Percentiles rank a stretch among this genome's conserved stretches.
Conservation (phyloP, 1,140 invertebrate genomes). For the Coptotermes formosanus region DNA sequence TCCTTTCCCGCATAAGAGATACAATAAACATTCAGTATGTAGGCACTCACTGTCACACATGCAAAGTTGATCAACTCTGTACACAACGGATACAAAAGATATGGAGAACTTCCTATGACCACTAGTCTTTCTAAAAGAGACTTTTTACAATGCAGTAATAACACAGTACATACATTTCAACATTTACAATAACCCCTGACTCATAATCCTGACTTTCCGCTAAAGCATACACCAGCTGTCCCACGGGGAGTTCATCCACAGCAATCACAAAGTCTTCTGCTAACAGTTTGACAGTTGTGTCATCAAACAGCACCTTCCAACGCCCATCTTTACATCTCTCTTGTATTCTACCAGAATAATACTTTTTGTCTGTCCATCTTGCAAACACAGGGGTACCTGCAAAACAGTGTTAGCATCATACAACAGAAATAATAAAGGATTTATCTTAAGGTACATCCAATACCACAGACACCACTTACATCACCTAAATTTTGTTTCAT, state of each 20-base stretch:
- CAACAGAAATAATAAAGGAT: too few species aligned
- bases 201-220: slow-evolving; percentile 41
- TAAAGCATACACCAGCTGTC: slow-evolving; percentile 45
- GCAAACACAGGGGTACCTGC: slow-evolving; percentile 51
- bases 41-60: too few species aligned
- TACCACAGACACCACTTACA: too few species aligned
- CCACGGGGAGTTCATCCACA: slow-evolving; percentile 40
- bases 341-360: slow-evolving; percentile 57
- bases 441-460: too few species aligned
- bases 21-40: too few species aligned
- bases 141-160: not conserved
- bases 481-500: too few species aligned
- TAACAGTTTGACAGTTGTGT: slow-evolving; percentile 56
- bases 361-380: slow-evolving; percentile 62
- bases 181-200: slow-evolving; percentile 34
- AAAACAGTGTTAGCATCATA: not conserved
- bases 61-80: too few species aligned
- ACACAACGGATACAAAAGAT: too few species aligned
- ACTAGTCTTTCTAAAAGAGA: too few species aligned
- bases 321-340: slow-evolving; percentile 55
- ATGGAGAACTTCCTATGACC: too few species aligned
- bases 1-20: too few species aligned
- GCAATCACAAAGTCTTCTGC: slow-evolving; percentile 59
- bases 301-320: slow-evolving; percentile 59
- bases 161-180: slow-evolving; percentile 20